Evolutionary conservation across 2,113 vertebrate genomes (phyloP), one percentile per base, ranked within the genome.

Genomic region (Ceratotherium simum): DNA sequence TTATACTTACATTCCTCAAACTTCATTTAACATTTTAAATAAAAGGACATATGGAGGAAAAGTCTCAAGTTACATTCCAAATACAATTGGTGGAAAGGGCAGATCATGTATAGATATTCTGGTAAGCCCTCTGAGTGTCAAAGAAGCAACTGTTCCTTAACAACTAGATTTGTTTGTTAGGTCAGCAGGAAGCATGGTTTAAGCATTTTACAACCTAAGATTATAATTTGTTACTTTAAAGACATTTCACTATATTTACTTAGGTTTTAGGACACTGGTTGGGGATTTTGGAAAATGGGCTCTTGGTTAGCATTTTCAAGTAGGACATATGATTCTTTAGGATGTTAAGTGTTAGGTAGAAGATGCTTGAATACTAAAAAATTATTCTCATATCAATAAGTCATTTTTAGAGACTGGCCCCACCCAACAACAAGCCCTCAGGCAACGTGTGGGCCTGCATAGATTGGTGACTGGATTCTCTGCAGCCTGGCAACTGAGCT

Each of bases 31-130:
- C 25, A 76, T 60, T 93, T 70, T 79, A 90, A 90, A 90, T 12
- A 64, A 90, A 90, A 70, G 70, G 33, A 70, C 10, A 10, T 10
- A 29, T 23, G 39, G 60, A 51, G 42, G 42, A 4, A 11, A 67
- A 79, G 86, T 62, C 64, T 79, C n/a, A 72, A 8, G 56, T 85
- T 80, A 79, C 80, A 90, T 36, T 94, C n/a, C 46, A 54, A 90
- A 85, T 54, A 83, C 3, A 70, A 90, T 2, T 20, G 65, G 25
- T 72, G 1, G 64, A 80, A 96, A 90, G n/a, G 23, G 56, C 65
- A 56, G 29, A 54, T 79, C n/a, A 72, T 16, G 18, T 56, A 13
- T 31, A 48, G 23, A 67, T 31, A 56, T n/a, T 72, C 25, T 51
- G 83, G 83, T 83, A 93, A 82, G 56, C 72, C 20, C n/a, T 58